Evolutionary conservation across 2,888 invertebrate species (phyloP).

Genomic region (Drosophila algonquin): DNA sequence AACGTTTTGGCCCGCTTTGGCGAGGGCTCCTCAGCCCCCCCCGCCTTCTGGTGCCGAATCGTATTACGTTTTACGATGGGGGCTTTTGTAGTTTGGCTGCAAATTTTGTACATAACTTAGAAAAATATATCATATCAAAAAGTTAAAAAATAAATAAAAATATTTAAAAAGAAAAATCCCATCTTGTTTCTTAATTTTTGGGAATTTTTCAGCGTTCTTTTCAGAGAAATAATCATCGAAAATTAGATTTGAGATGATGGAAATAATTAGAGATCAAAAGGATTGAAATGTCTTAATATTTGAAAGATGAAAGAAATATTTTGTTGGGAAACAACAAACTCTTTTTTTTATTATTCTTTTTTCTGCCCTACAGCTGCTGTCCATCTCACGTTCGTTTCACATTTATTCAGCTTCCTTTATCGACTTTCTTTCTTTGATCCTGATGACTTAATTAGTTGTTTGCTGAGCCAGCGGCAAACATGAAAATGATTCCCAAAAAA

Average conservation of each 20-base stretch:
- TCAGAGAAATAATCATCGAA: neutral
- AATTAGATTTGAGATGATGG: too few relatives aligned
- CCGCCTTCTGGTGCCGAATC: neutral
- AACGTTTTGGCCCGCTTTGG: neutral
- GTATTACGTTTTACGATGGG: constrained; percentile 12
- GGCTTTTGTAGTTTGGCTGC: constrained; percentile 49
- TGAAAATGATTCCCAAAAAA: constrained; percentile 53
- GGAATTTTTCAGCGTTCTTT: neutral
- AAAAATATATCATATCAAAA: constrained; percentile 4
- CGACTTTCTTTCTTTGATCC: constrained; percentile 45
- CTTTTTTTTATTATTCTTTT: neutral
- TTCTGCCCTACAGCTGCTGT: constrained; percentile 37
- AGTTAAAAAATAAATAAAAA: constrained; percentile 23
- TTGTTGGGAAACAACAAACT: neutral
- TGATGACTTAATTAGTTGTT: constrained; percentile 81
- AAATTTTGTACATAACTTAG: constrained; percentile 23
- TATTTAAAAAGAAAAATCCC: constrained; percentile 24
- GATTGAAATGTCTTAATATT: neutral
- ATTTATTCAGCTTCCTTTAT: constrained; percentile 49
- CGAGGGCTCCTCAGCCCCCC: neutral
- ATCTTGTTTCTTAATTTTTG: neutral
- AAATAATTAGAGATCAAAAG: neutral
- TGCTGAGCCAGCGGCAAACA: constrained; percentile 64
- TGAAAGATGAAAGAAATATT: neutral
- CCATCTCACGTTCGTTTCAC: constrained; percentile 24